Base-by-base conservation (phyloP, 2,888 invertebrate genomes). In the Dolichomitus sp. region DNA sequence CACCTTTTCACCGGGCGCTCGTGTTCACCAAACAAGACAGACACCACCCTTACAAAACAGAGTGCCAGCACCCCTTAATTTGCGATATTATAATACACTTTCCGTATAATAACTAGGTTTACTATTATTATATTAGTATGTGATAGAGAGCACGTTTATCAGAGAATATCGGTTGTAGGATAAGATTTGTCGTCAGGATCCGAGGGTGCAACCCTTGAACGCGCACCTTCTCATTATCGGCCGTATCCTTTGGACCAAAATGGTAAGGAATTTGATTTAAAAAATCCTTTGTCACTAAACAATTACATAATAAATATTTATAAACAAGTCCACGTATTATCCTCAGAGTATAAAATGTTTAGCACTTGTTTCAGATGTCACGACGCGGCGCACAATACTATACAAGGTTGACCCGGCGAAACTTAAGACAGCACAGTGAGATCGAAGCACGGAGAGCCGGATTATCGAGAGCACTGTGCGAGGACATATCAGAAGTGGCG, bases 1-100 rank as follows among this genome's bases (percentile, higher is more conserved):
- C 82, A 74, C 77, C 83, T 75, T 80, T 82, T 74, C 81, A 90
- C 94, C 94, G 94, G 94, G 94, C 94, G 94, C 94, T 94, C 93
- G 92, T 90, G 75, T 75, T 59, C 68, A 69, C 54, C 33, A 48
- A 48, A 59, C 59, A 27, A n/a, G 54, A 70, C 52, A 19, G 11
- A 17, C 40, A 19, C 37, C 33, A 65, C 50, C 19, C 45, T 72
- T 14, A 23, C 27, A 4, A n/a, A 23, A 33, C 61, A 48, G 12
- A 37, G 27, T 23, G 54, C 27, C 27, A 23, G 14, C 54, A 27
- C 54, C 27, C 54, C 27, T 27, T 11, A 12, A 27, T 27, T 27
- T 11, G 9, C 23, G 12, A 23, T 23, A 27, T 14, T 11, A 14
- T 11, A 9, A 27, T 23, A 23, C 59, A 59, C 59, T 59, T 23